Conservation (phyloP, 2,888 invertebrate species). For the Xanthostigma xanthostigma region DNA sequence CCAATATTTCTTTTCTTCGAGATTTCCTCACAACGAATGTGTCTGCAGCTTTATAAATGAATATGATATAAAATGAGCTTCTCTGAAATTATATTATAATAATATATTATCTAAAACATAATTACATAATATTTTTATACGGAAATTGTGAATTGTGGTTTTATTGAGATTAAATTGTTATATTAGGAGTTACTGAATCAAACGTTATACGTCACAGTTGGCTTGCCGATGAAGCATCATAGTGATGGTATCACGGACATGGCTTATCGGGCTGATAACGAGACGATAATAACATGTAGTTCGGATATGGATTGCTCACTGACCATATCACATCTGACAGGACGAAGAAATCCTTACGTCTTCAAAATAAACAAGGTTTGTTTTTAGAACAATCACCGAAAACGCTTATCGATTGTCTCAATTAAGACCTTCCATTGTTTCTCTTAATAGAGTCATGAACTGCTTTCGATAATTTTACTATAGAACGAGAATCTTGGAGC, state of each 20-base stretch:
- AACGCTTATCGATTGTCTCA: too few species aligned
- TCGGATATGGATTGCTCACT: slow-evolving; percentile 36
- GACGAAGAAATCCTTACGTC: slow-evolving; percentile 34
- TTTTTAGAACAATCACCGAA: not conserved
- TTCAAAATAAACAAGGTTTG: slow-evolving; percentile 38
- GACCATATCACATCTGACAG: slow-evolving; percentile 30
- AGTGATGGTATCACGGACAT: slow-evolving; percentile 33
- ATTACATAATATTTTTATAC: not conserved
- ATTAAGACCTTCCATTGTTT: too few species aligned
- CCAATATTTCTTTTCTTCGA: too few species aligned
- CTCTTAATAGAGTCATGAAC: too few species aligned
- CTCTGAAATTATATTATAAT: too few species aligned
- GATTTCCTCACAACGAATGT: too few species aligned
- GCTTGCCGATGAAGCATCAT: slow-evolving; percentile 31
- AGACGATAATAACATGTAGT: slow-evolving; percentile 38
- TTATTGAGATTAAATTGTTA: slow-evolving; percentile 1
- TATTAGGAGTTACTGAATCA: slow-evolving; percentile 37
- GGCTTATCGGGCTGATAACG: slow-evolving; percentile 29
- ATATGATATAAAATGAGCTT: too few species aligned
- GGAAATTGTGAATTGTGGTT: not conserved
- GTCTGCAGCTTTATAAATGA: too few species aligned
- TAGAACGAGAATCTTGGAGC: too few species aligned
- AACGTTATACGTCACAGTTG: slow-evolving; percentile 31
- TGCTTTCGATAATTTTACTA: too few species aligned
- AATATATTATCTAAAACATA: too few species aligned